Percentiles rank a stretch among this genome's conserved stretches.
Evolutionary conservation across 2,888 invertebrate genomes (phyloP).

Genomic region (Ditula angustiorana): DNA sequence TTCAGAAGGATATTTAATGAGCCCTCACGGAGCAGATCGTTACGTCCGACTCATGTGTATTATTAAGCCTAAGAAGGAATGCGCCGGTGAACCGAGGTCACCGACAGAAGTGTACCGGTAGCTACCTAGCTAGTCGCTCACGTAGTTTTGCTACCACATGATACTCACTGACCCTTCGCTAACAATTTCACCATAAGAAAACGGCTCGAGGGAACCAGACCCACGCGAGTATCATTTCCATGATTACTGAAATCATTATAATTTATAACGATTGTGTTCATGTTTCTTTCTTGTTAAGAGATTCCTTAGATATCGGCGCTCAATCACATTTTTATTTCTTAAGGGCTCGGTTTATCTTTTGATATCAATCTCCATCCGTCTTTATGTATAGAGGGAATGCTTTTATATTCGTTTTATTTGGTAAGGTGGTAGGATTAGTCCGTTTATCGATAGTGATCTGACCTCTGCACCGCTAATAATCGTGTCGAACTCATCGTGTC

Average conservation of each 20-base stretch:
- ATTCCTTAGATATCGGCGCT: slow-evolving; percentile 30
- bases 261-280: slow-evolving; percentile 35
- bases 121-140: slow-evolving; percentile 56
- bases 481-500: slow-evolving; percentile 67
- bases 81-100: slow-evolving; percentile 73
- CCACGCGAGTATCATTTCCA: not conserved
- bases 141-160: slow-evolving; percentile 47
- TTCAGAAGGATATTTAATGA: slow-evolving; percentile 74
- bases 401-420: slow-evolving; percentile 50
- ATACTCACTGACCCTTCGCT: slow-evolving; percentile 61
- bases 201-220: slow-evolving; percentile 28
- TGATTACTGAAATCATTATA: slow-evolving; percentile 30
- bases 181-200: slow-evolving; percentile 56
- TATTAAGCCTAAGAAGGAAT: slow-evolving; percentile 83
- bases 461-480: slow-evolving; percentile 78
- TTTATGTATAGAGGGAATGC: slow-evolving; percentile 50
- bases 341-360: slow-evolving; percentile 42
- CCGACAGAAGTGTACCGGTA: slow-evolving; percentile 70
- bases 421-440: slow-evolving; percentile 60
- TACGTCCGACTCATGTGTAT: slow-evolving; percentile 77
- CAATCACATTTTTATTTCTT: slow-evolving; percentile 34
- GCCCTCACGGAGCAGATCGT: slow-evolving; percentile 71
- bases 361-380: slow-evolving; percentile 46
- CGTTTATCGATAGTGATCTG: slow-evolving; percentile 72
- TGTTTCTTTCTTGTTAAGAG: slow-evolving; percentile 34